A percentile compares a stretch with the other conserved stretches of the same genome.
phyloP scores from a whole-genome alignment of 2,113 vertebrate species.

The Oxyruncus cristatus region DNA sequence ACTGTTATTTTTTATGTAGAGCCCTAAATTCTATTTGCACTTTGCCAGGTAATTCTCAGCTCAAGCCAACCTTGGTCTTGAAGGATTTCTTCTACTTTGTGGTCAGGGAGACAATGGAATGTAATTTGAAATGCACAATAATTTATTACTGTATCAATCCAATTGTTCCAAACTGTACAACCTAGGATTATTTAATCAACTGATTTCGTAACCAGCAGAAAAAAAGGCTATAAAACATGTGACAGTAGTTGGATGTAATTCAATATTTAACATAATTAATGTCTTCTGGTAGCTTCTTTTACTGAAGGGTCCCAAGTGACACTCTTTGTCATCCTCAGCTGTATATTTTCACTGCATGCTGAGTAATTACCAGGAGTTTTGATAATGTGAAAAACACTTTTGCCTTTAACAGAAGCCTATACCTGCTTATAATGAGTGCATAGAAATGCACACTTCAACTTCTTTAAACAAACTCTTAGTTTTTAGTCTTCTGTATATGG shows the following conservation, averaged over 20 bases:
- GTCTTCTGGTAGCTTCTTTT: constrained; percentile 30
- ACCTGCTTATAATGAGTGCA: neutral
- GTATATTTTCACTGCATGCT: constrained; percentile 12
- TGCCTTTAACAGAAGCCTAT: neutral
- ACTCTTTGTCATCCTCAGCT: constrained; percentile 6
- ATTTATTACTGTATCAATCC: constrained; percentile 70
- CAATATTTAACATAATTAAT: constrained; percentile 58
- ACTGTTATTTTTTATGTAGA: constrained; percentile 42
- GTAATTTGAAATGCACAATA: constrained; percentile 69
- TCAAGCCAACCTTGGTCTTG: constrained; percentile 64
- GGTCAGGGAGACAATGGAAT: constrained; percentile 60
- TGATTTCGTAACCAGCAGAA: constrained; percentile 58
- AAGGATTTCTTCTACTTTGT: constrained; percentile 74
- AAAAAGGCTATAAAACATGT: constrained; percentile 34
- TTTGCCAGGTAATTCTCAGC: constrained; percentile 72
- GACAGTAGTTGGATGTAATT: neutral
- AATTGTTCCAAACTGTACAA: constrained; percentile 60
- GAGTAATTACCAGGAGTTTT: constrained; percentile 38
- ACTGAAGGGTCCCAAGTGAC: neutral
- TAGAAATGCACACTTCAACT: neutral
- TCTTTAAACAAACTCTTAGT: neutral
- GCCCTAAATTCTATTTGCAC: constrained; percentile 72
- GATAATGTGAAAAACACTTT: neutral
- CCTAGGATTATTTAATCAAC: constrained; percentile 70
- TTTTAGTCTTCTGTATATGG: neutral